phyloP scores from a whole-genome alignment of 2,888 invertebrate genomes.

The Bedellia somnulentella region DNA sequence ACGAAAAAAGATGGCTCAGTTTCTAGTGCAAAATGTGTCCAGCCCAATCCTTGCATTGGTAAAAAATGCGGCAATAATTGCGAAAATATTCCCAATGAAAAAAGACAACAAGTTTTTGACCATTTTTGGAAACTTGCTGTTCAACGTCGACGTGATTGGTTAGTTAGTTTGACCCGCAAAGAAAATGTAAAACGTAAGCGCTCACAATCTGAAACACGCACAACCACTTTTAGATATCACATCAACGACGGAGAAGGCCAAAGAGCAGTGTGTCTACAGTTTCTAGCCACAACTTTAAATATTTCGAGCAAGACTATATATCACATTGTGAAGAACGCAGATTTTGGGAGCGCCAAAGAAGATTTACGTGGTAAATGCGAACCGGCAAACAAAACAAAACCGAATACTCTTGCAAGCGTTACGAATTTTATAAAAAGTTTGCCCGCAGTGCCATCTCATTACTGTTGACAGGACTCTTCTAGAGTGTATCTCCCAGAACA shows the following conservation, averaged over 20 bases:
- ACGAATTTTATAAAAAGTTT: constrained; percentile 11
- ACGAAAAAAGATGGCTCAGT: neutral
- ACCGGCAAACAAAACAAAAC: constrained; percentile 10
- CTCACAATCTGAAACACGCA: constrained; percentile 4
- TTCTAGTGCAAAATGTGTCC: neutral
- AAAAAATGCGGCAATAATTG: constrained; percentile 12
- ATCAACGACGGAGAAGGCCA: constrained; percentile 4
- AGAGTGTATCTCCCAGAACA: constrained; percentile 6
- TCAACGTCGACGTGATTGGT: constrained; percentile 8
- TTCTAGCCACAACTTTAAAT: constrained; percentile 1
- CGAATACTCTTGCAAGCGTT: constrained; percentile 1
- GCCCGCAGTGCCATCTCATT: constrained; percentile 13
- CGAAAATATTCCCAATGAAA: constrained; percentile 7
- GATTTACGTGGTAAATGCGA: constrained; percentile 10
- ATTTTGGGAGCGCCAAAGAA: constrained; percentile 4
- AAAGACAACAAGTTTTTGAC: constrained; percentile 7
- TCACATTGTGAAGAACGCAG: constrained; percentile 2
- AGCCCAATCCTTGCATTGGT: constrained; percentile 7
- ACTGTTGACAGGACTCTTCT: constrained; percentile 11
- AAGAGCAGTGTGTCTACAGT: constrained; percentile 1
- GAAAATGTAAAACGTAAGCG: constrained; percentile 8
- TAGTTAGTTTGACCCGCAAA: constrained; percentile 6
- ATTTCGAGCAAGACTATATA: constrained; percentile 3
- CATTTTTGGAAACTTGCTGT: constrained; percentile 8
- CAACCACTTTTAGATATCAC: neutral